A percentile compares a stretch with the other conserved stretches of the same genome.
These are phyloP conservation scores for Pseudomyrmex gracilis DNA, from an alignment of 1,140 invertebrate species.

Conservation along the genomic window DNA sequence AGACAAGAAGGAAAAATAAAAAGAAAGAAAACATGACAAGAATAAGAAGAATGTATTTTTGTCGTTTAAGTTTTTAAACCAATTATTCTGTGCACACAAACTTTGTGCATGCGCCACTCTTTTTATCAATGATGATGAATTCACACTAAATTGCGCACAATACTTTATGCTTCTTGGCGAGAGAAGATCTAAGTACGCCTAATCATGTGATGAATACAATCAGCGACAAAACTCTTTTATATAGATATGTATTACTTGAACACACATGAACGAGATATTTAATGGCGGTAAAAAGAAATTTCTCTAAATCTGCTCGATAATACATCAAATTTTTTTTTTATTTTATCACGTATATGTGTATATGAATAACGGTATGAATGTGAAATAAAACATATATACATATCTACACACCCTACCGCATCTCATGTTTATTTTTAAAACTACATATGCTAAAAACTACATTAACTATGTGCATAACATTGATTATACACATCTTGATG, in stretches of 20 bases:
- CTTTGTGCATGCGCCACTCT: conserved; percentile 1
- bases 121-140: conserved; percentile 53
- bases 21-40: neutral
- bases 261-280: too few relatives aligned
- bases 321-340: too few relatives aligned
- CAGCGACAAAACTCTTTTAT: neutral
- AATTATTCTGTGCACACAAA: conserved; percentile 46
- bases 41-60: conserved; percentile 1
- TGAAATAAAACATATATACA: too few relatives aligned
- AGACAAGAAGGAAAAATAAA: neutral
- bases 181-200: conserved; percentile 4
- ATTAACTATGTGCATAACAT: neutral
- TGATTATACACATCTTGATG: neutral
- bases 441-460: too few relatives aligned
- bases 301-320: too few relatives aligned
- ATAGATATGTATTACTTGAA: conserved; percentile 1
- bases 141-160: conserved; percentile 15
- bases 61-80: conserved; percentile 49
- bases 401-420: too few relatives aligned
- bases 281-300: too few relatives aligned
- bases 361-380: too few relatives aligned
- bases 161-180: neutral
- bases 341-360: too few relatives aligned
- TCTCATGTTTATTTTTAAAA: too few relatives aligned
- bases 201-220: neutral